Base-by-base conservation (phyloP, 37 sponge, comb jelly and placozoan genomes). In the Spongilla lacustris region DNA sequence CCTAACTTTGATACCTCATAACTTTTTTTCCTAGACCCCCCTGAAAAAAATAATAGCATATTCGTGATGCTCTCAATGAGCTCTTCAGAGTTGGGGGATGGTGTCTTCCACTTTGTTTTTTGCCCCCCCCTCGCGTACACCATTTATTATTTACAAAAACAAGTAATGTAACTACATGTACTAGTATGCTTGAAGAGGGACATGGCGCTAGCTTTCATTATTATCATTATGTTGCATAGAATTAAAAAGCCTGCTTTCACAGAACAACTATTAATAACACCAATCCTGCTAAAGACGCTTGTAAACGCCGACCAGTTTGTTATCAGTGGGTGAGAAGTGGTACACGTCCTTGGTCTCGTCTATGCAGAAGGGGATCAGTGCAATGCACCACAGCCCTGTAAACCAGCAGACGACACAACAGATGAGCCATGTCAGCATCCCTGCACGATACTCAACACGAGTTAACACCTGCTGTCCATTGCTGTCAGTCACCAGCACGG, bases 271-370 rank as follows among this genome's bases (percentile, higher is more conserved):
- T 17, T 1, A 1, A 10, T 19, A 19, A 19, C 12, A 58, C n/a
- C 1, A 19, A 13, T 14, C 58, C 19, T 1, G 11, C 21, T 58
- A 58, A 58, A 69, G 37, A 26, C 82, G 69, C 66, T 74, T 83
- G 83, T 73, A 83, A 33, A 83, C 67, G n/a, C 83, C 83, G 28
- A 83, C 83, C 74, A 83, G 74, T 13, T 27, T 74, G 5, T 74
- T 74, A 31, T 83, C 83, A 83, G 74, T 83, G 32, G 83, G 83
- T 21, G 50, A 70, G 35, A 74, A 28, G 74, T 83, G 83, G 74
- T 50, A 24, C 17, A 83, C 83, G 50, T 83, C 83, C 25, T 83
- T 83, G 22, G 83, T 50, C 4, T 26, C 28, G 22, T 83, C 48
- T 11, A 83, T 74, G 83, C 83, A 82, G 82, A 32, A 82, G 0